These are phyloP conservation scores for Ophion slaviceki DNA, from an alignment of 2,888 invertebrate species.

Conservation along the genomic window DNA sequence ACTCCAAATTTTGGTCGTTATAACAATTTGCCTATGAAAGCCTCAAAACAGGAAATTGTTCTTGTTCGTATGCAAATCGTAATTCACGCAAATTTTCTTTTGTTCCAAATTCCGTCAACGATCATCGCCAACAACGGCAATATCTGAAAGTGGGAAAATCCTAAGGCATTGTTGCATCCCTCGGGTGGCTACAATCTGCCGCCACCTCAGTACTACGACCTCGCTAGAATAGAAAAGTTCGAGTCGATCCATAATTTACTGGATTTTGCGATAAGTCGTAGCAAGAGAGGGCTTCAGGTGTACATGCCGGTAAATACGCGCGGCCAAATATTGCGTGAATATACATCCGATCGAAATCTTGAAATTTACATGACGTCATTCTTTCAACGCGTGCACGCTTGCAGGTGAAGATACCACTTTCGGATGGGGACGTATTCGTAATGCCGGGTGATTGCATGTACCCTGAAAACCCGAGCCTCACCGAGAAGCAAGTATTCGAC, in stretches of 20 bases:
- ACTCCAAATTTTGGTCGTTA: too few species aligned
- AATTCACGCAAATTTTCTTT: too few species aligned
- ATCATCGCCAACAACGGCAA: background rate
- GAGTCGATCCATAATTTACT: slow-evolving; percentile 85
- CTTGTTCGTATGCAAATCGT: too few species aligned
- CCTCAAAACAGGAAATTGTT: too few species aligned
- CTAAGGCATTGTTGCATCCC: slow-evolving; percentile 84
- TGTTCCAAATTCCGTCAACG: background rate
- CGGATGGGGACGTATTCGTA: slow-evolving; percentile 86
- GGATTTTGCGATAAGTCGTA: slow-evolving; percentile 86
- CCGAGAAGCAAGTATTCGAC: slow-evolving; percentile 70
- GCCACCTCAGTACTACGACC: slow-evolving; percentile 92
- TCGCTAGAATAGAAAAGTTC: slow-evolving; percentile 87
- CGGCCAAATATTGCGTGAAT: slow-evolving; percentile 77
- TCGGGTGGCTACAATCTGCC: slow-evolving; percentile 84
- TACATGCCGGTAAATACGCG: slow-evolving; percentile 73
- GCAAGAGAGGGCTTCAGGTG: slow-evolving; percentile 82
- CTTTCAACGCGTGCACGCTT: background rate
- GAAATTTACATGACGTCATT: background rate
- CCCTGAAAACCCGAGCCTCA: slow-evolving; percentile 70
- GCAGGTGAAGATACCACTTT: slow-evolving; percentile 85
- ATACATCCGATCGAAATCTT: background rate
- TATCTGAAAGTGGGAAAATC: slow-evolving; percentile 87
- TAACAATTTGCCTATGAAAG: too few species aligned
- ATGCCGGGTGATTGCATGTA: slow-evolving; percentile 86